Evolutionary conservation across 1,140 invertebrate genomes (phyloP).

Genomic region (Apis mellifera): Amel_HAv3.1 CM009934.2:10899001-10899500

Average conservation of each 20-base stretch:
- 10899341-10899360: background rate
- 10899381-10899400: background rate
- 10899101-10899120: slow-evolving; percentile 8
- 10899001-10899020: slow-evolving; percentile 63
- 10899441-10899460: background rate
- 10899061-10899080: background rate
- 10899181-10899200: too few species aligned
- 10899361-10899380: too few species aligned
- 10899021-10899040: slow-evolving; percentile 55
- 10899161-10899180: too few species aligned
- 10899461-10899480: background rate
- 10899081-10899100: background rate
- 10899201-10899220: too few species aligned
- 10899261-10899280: too few species aligned
- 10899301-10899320: too few species aligned
- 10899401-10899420: background rate
- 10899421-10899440: background rate
- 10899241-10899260: too few species aligned
- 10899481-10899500: slow-evolving; percentile 2
- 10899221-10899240: too few species aligned
- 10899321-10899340: background rate
- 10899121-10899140: slow-evolving; percentile 13
- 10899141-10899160: too few species aligned
- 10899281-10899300: too few species aligned
- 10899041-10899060: slow-evolving; percentile 15